Conservation (phyloP, 2,888 invertebrate genomes). For the Heteropelma amictum region DNA sequence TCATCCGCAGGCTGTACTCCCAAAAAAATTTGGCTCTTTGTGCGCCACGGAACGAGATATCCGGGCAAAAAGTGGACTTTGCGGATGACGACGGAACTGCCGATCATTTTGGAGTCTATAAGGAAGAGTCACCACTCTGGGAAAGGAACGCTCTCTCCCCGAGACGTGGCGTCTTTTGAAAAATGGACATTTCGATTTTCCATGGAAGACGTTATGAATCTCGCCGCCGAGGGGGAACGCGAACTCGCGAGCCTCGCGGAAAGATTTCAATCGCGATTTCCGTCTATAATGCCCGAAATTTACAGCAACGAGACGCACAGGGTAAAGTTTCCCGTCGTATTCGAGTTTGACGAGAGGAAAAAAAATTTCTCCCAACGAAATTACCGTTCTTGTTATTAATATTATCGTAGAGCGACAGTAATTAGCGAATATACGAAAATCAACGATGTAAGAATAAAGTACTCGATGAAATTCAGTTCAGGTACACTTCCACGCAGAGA, state of each 20-base stretch:
- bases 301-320: slow-evolving; percentile 82
- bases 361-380: no score
- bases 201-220: slow-evolving; percentile 80
- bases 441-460: no score
- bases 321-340: no score
- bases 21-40: slow-evolving; percentile 86
- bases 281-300: slow-evolving; percentile 81
- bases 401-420: not conserved
- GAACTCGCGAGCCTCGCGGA: slow-evolving; percentile 87
- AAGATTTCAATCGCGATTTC: slow-evolving; percentile 86
- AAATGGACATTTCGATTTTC: slow-evolving; percentile 82
- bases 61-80: slow-evolving; percentile 82
- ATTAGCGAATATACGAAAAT: no score
- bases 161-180: slow-evolving; percentile 78
- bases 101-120: slow-evolving; percentile 80
- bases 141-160: slow-evolving; percentile 77
- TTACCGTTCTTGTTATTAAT: no score
- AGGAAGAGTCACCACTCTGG: slow-evolving; percentile 78
- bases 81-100: slow-evolving; percentile 80
- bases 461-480: slow-evolving; percentile 82
- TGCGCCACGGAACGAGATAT: slow-evolving; percentile 89
- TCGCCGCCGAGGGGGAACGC: slow-evolving; percentile 87
- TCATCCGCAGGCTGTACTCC: slow-evolving; percentile 85
- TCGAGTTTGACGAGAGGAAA: slow-evolving; percentile 34
- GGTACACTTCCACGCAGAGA: slow-evolving; percentile 87